Conservation (phyloP, 2,113 vertebrate genomes). For the Platanista minor region DNA sequence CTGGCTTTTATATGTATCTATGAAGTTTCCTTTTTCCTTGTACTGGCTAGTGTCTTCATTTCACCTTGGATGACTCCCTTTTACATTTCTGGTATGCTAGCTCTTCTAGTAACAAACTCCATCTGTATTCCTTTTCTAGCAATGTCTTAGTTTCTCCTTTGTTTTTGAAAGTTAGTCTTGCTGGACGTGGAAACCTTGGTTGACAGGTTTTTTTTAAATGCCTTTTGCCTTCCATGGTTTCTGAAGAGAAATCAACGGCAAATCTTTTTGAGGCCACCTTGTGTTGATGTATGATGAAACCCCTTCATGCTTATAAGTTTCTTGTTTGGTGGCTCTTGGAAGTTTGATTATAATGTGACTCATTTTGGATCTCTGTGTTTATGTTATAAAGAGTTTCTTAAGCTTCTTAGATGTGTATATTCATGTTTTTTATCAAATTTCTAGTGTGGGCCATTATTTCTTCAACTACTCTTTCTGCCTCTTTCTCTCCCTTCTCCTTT, state of each 20-base stretch:
- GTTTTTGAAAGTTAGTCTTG: not conserved
- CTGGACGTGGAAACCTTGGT: not conserved
- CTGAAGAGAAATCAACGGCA: not conserved
- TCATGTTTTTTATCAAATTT: not conserved
- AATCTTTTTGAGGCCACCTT: not conserved
- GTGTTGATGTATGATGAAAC: not conserved
- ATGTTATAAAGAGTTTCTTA: not conserved
- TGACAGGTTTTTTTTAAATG: not conserved
- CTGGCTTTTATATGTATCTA: not conserved
- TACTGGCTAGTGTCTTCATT: not conserved
- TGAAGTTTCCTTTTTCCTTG: not conserved
- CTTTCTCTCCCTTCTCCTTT: not conserved
- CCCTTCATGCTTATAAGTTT: not conserved
- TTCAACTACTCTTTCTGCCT: not conserved
- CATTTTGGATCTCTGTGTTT: not conserved
- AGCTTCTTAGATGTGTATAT: not conserved
- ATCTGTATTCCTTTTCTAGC: not conserved
- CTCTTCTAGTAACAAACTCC: not conserved
- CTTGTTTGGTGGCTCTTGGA: not conserved
- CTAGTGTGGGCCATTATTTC: not conserved
- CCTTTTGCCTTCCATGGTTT: not conserved
- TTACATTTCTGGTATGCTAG: not conserved
- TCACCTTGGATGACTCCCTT: not conserved
- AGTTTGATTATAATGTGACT: not conserved
- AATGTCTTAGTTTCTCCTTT: not conserved